These are phyloP conservation scores for Ypsolopha scabrella DNA, from an alignment of 2,888 invertebrate species.

Conservation along the genomic window DNA sequence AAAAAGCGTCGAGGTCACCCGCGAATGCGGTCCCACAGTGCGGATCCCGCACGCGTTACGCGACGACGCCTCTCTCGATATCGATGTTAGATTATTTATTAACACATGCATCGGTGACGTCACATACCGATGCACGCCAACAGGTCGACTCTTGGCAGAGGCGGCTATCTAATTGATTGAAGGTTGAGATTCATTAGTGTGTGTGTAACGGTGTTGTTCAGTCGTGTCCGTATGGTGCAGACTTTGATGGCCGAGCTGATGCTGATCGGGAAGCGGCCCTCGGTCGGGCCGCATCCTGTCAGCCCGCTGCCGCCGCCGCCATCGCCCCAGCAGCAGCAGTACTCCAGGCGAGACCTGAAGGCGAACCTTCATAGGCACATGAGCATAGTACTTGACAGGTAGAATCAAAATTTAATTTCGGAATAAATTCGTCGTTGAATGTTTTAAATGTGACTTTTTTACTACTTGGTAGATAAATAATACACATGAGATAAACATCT, in stretches of 20 bases:
- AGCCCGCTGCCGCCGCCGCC: conserved; percentile 26
- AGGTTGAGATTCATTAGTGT: conserved; percentile 46
- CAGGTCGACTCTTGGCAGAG: conserved; percentile 52
- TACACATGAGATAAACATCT: too few species aligned
- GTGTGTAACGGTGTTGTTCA: conserved; percentile 40
- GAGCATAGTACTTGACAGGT: conserved; percentile 68
- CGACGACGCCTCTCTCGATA: conserved; percentile 54
- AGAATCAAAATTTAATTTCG: conserved; percentile 20
- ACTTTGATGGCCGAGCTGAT: conserved; percentile 65
- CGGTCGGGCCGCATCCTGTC: conserved; percentile 30
- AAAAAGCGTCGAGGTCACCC: conserved; percentile 65
- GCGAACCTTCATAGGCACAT: conserved; percentile 66
- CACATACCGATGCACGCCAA: conserved; percentile 55
- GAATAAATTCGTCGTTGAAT: too few species aligned
- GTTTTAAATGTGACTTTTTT: too few species aligned
- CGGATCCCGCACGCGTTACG: conserved; percentile 55
- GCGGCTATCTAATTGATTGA: conserved; percentile 36
- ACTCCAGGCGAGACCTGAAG: conserved; percentile 59
- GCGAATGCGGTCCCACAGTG: conserved; percentile 48
- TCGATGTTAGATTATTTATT: conserved; percentile 34
- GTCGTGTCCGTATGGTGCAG: conserved; percentile 66
- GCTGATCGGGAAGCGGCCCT: conserved; percentile 64
- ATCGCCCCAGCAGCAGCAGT: conserved; percentile 40
- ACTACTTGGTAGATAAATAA: too few species aligned
- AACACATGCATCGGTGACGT: conserved; percentile 62